A percentile compares a stretch with the other conserved stretches of the same genome.
Evolutionary conservation across 2,888 invertebrate genomes (phyloP).

Genomic region (Lasioglossum leucozonium): DNA sequence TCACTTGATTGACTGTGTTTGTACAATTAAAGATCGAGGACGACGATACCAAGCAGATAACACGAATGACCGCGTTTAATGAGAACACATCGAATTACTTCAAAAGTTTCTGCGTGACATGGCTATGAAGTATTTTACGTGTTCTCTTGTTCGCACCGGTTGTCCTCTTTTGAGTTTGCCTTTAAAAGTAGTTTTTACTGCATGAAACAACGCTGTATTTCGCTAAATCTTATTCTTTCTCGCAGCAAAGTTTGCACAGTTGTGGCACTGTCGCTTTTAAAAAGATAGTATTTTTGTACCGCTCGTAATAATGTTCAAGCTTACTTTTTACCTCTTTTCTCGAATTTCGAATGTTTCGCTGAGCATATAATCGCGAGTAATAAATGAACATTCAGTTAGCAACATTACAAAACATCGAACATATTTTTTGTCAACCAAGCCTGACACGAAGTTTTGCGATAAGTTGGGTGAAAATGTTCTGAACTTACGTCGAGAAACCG

Average conservation of each 20-base stretch:
- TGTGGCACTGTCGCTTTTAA: neutral
- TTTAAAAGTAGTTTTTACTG: neutral
- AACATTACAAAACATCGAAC: too few species aligned
- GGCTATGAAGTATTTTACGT: neutral
- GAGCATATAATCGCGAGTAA: neutral
- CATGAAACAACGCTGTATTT: neutral
- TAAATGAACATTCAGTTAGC: neutral
- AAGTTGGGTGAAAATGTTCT: neutral
- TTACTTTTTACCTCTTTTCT: neutral
- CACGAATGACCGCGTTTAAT: neutral
- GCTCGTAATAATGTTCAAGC: neutral
- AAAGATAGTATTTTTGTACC: neutral
- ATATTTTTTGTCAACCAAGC: neutral
- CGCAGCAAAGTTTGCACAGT: neutral
- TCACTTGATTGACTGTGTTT: neutral
- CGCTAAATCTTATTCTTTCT: neutral
- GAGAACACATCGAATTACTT: neutral
- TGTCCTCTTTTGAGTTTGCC: neutral
- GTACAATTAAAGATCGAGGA: too few species aligned
- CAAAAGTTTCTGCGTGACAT: neutral
- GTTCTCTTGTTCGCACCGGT: neutral
- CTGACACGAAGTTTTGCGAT: neutral
- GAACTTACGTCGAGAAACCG: neutral
- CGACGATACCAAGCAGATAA: neutral
- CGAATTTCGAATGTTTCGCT: neutral